A percentile compares a stretch with the other conserved stretches of the same genome.
Conservation (phyloP, 35 echinoderm and acorn worm genomes). For the Holothuria glaberrima region DNA sequence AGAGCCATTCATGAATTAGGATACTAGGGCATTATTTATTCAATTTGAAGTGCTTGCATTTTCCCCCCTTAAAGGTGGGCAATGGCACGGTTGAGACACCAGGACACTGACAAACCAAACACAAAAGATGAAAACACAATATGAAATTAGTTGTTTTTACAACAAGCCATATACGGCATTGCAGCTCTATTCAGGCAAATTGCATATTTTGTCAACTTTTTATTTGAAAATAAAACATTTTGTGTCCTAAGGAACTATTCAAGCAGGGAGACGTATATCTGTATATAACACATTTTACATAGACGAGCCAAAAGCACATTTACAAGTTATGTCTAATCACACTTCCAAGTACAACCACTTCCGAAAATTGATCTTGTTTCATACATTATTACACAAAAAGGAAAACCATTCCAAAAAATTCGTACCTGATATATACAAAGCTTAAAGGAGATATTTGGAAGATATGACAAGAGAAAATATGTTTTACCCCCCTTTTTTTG, state of each 20-base stretch:
- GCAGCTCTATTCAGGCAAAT: conserved; percentile 36
- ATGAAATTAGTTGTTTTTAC: neutral
- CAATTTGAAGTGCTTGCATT: no score
- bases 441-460: no score
- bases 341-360: neutral
- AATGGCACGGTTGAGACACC: no score
- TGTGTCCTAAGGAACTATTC: conserved; percentile 38
- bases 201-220: conserved; percentile 18
- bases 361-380: neutral
- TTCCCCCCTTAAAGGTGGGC: no score
- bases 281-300: conserved; percentile 41
- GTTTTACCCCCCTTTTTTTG: no score
- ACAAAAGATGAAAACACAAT: neutral
- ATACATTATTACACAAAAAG: no score
- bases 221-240: conserved; percentile 53
- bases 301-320: conserved; percentile 33
- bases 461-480: no score
- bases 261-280: conserved; percentile 22
- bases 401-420: no score
- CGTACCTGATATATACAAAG: no score
- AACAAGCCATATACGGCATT: conserved; percentile 24
- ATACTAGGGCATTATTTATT: no score
- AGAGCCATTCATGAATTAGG: no score
- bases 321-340: conserved; percentile 3
- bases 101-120: no score